phyloP scores from a whole-genome alignment of 2,797 vertebrate species.

The Acanthopagrus latus region DNA sequence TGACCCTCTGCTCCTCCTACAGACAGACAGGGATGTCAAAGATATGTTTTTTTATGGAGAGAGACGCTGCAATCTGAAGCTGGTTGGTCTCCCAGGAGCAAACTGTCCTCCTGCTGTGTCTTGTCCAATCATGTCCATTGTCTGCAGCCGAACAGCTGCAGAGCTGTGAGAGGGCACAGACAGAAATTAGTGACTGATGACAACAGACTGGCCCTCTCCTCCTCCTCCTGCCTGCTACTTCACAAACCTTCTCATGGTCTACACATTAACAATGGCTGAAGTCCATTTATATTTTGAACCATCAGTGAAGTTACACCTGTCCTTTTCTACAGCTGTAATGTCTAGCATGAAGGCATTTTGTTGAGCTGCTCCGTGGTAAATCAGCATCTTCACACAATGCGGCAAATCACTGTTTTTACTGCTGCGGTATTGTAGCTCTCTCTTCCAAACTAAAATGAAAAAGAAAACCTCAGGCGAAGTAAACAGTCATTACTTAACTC shows the following conservation, averaged over 20 bases:
- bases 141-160: slow-evolving; percentile 68
- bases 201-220: slow-evolving; percentile 12
- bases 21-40: neutral
- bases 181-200: slow-evolving; percentile 54
- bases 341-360: neutral
- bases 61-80: slow-evolving; percentile 7
- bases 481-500: slow-evolving; percentile 10
- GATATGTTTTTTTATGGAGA: neutral
- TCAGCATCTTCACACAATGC: neutral
- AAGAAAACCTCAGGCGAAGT: neutral
- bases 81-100: slow-evolving; percentile 38
- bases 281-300: slow-evolving; percentile 7
- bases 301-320: neutral
- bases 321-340: neutral
- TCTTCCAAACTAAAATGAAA: slow-evolving; percentile 25
- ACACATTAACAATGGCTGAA: neutral
- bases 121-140: slow-evolving; percentile 55
- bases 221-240: slow-evolving; percentile 15
- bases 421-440: neutral
- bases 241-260: slow-evolving; percentile 8
- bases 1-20: neutral
- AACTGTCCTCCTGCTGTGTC: slow-evolving; percentile 50
- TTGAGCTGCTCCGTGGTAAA: slow-evolving; percentile 4
- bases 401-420: slow-evolving; percentile 7
- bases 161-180: slow-evolving; percentile 41